phyloP scores from a whole-genome alignment of 2,113 vertebrate genomes.

The Mugil cephalus region DNA sequence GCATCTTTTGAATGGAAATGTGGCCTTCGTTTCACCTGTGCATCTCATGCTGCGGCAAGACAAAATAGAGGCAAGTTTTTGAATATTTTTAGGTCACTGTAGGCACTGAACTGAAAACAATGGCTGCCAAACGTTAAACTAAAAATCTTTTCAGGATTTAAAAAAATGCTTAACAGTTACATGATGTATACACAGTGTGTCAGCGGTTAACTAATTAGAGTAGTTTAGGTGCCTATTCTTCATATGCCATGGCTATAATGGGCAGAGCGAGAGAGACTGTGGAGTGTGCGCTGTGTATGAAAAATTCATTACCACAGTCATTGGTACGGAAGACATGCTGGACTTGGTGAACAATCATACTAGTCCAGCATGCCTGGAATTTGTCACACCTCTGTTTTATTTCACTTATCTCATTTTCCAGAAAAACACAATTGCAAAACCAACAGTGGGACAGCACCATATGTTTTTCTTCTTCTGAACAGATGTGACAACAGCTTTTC shows the following conservation, averaged over 20 bases:
- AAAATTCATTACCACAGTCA: too few relatives aligned
- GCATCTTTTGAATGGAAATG: too few relatives aligned
- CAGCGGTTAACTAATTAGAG: too few relatives aligned
- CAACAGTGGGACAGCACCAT: neutral
- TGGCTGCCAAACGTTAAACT: neutral
- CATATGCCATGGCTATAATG: too few relatives aligned
- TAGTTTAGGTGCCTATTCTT: too few relatives aligned
- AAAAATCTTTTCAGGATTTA: neutral
- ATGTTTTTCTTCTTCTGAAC: neutral
- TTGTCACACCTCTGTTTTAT: constrained; percentile 4
- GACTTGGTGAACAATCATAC: neutral
- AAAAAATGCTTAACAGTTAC: neutral
- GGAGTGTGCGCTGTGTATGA: too few relatives aligned
- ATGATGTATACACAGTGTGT: too few relatives aligned
- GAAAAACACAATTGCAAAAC: constrained; percentile 11
- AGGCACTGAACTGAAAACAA: neutral
- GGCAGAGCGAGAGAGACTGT: too few relatives aligned
- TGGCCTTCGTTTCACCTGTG: neutral
- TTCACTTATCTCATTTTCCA: constrained; percentile 19
- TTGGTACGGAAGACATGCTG: too few relatives aligned
- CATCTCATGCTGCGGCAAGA: neutral
- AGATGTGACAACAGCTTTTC: neutral
- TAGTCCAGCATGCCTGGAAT: constrained; percentile 3
- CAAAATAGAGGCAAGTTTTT: constrained; percentile 13
- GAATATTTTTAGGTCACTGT: neutral